A percentile compares a stretch with the other conserved stretches of the same genome.
Conservation (phyloP, 2,113 vertebrate genomes). For the Anolis carolinensis region DNA sequence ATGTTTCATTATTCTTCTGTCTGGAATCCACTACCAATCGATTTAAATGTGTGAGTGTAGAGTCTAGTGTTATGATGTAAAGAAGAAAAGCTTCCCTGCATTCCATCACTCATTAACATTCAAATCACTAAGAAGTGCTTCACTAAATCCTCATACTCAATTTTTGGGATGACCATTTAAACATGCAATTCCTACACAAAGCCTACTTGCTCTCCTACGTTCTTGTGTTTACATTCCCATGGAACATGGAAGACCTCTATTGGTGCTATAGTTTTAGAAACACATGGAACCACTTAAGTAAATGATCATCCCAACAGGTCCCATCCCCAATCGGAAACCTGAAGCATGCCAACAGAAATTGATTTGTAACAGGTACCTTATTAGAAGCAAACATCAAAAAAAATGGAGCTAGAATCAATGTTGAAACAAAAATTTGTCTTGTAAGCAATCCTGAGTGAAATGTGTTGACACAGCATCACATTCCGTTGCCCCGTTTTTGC, state of each 20-base stretch:
- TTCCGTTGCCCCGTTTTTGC: constrained; percentile 89
- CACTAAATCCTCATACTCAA: neutral
- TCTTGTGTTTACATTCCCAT: constrained; percentile 42
- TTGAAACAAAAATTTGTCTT: constrained; percentile 95
- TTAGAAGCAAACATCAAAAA: constrained; percentile 85
- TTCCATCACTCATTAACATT: neutral
- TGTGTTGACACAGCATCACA: constrained; percentile 98
- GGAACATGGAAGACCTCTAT: constrained; percentile 52
- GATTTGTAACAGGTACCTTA: constrained; percentile 88
- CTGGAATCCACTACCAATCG: neutral
- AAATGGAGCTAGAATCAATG: constrained; percentile 86
- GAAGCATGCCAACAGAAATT: constrained; percentile 82
- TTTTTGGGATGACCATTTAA: neutral
- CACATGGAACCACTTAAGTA: constrained; percentile 62
- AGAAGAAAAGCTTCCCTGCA: neutral
- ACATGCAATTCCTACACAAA: constrained; percentile 12
- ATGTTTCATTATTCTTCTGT: neutral
- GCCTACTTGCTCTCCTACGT: constrained; percentile 43
- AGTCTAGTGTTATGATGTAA: neutral
- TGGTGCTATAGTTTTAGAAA: constrained; percentile 58
- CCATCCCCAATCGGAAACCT: constrained; percentile 74
- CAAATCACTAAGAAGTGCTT: neutral
- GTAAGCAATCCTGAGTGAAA: constrained; percentile 99
- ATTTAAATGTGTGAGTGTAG: neutral
- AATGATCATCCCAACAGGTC: constrained; percentile 73